phyloP scores from a whole-genome alignment of 1,140 invertebrate species.

The Drosophila virilis region DNA sequence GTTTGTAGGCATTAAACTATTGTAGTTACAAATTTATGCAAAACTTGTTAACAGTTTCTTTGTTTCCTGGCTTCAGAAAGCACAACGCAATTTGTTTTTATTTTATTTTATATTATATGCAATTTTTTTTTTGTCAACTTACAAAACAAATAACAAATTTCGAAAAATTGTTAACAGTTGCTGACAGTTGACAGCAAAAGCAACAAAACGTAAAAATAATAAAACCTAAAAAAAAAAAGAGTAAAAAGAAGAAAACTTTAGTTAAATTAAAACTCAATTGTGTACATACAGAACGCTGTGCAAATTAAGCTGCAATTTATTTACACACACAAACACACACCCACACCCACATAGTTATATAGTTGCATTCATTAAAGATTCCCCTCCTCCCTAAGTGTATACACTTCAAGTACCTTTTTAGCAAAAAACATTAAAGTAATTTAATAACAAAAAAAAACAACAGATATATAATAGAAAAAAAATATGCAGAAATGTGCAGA shows the following conservation, averaged over 20 bases:
- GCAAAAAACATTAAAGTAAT: constrained; percentile 50
- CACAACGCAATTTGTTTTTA: constrained; percentile 21
- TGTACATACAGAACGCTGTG: constrained; percentile 42
- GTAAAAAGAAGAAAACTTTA: constrained; percentile 36
- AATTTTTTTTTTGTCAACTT: constrained; percentile 21
- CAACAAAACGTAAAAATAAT: constrained; percentile 8
- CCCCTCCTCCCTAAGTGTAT: constrained; percentile 55
- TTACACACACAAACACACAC: constrained; percentile 15
- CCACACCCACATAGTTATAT: constrained; percentile 20
- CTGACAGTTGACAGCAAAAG: constrained; percentile 1
- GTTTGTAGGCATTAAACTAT: constrained; percentile 28
- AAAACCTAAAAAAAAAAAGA: constrained; percentile 43
- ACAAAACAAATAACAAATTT: not conserved
- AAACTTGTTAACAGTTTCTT: constrained; percentile 34
- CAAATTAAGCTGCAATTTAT: constrained; percentile 29
- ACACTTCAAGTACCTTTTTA: constrained; percentile 83
- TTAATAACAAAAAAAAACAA: constrained; percentile 18
- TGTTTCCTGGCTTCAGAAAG: constrained; percentile 29
- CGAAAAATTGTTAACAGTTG: constrained; percentile 22
- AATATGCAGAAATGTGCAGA: constrained; percentile 28
- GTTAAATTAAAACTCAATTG: constrained; percentile 46
- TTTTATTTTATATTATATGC: constrained; percentile 5
- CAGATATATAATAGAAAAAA: constrained; percentile 28
- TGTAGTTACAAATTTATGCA: constrained; percentile 32
- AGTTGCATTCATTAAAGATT: constrained; percentile 25